Evolutionary conservation across 2,797 vertebrate species (phyloP).

Genomic region (Enteromius fasciolatus): DNA sequence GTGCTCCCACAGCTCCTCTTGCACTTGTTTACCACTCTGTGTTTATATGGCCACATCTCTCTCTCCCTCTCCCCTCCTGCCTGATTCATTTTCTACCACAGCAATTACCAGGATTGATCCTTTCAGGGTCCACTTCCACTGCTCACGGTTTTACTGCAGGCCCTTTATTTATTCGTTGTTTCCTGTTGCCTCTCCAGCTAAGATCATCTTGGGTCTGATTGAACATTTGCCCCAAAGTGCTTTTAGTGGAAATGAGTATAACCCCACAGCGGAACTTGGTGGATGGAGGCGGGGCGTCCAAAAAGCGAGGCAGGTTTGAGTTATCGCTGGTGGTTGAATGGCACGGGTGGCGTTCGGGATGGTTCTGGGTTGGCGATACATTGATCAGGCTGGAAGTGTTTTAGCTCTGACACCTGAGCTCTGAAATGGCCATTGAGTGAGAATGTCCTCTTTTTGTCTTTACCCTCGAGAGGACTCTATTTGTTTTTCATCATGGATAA

Average conservation of each 20-base stretch:
- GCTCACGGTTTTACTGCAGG: constrained; percentile 60
- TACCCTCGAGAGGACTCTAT: constrained; percentile 28
- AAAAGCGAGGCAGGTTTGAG: constrained; percentile 54
- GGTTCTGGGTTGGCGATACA: constrained; percentile 52
- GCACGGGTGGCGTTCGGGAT: constrained; percentile 43
- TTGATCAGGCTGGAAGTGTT: constrained; percentile 55
- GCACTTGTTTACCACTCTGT: constrained; percentile 48
- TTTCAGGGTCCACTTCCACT: constrained; percentile 65
- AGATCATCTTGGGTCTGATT: constrained; percentile 63
- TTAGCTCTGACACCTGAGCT: constrained; percentile 48
- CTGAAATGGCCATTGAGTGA: constrained; percentile 48
- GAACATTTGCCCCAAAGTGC: constrained; percentile 65
- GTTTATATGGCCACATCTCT: constrained; percentile 54
- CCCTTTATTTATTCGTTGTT: constrained; percentile 67
- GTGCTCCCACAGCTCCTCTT: constrained; percentile 43
- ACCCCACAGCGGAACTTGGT: constrained; percentile 50
- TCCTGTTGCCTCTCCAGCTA: constrained; percentile 64
- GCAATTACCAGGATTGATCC: constrained; percentile 75
- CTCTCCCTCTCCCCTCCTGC: constrained; percentile 59
- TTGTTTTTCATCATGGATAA: constrained; percentile 33
- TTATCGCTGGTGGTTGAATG: constrained; percentile 55
- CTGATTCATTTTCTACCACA: constrained; percentile 70
- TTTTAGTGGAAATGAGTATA: constrained; percentile 63
- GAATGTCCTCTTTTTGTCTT: constrained; percentile 53
- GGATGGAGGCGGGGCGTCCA: constrained; percentile 42